These are phyloP conservation scores for Betta splendens DNA, from an alignment of 2,797 vertebrate genomes.

Conservation along the genomic window DNA sequence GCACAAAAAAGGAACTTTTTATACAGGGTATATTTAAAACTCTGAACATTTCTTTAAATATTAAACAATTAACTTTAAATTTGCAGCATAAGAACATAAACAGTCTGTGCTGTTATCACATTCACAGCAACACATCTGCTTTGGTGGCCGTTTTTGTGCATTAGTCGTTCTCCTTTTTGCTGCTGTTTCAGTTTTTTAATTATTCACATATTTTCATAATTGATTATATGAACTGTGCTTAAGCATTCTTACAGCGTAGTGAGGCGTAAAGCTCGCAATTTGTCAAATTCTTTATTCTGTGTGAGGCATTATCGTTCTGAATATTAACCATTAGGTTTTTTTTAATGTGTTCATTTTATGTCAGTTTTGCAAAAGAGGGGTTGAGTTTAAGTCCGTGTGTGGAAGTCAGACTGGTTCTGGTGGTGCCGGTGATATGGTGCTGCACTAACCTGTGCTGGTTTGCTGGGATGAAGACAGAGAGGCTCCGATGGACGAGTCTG, in stretches of 20 bases:
- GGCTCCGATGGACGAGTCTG: constrained; percentile 80
- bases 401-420: neutral
- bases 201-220: constrained; percentile 78
- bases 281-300: constrained; percentile 60
- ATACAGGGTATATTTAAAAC: neutral
- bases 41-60: constrained; percentile 8
- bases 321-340: constrained; percentile 55
- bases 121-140: constrained; percentile 51
- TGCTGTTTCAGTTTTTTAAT: constrained; percentile 70
- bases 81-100: constrained; percentile 52
- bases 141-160: constrained; percentile 53
- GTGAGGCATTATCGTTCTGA: constrained; percentile 52
- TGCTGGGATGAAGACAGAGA: constrained; percentile 82
- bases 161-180: constrained; percentile 60
- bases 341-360: too few species aligned
- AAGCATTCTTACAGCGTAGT: constrained; percentile 63
- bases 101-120: constrained; percentile 53
- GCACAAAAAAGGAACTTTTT: too few species aligned
- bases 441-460: constrained; percentile 84
- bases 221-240: constrained; percentile 69
- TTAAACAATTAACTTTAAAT: constrained; percentile 37
- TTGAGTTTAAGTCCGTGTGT: constrained; percentile 15
- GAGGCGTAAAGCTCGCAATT: constrained; percentile 63
- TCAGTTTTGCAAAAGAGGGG: too few species aligned
- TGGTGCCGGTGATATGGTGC: constrained; percentile 8